Conservation (phyloP, 2,113 vertebrate genomes). For the Python bivittatus region DNA sequence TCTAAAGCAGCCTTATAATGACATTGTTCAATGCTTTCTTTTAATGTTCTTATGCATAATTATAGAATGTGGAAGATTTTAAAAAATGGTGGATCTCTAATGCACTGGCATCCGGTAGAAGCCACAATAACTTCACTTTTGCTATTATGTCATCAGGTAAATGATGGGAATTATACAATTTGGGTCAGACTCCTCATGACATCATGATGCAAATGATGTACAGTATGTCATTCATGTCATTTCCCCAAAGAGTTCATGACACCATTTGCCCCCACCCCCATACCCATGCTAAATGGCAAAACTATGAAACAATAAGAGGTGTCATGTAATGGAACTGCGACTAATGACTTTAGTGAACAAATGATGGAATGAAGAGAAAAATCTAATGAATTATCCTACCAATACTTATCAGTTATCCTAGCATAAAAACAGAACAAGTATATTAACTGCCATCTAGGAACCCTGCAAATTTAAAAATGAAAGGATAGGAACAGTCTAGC, state of each 20-base stretch:
- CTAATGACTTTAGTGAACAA: background rate
- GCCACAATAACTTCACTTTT: background rate
- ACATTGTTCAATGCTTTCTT: background rate
- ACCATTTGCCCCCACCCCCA: background rate
- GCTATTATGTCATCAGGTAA: background rate
- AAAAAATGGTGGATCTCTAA: background rate
- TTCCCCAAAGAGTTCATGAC: background rate
- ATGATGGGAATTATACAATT: background rate
- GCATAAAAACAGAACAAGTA: background rate
- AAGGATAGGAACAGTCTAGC: background rate
- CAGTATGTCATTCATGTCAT: background rate
- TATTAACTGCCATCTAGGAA: background rate
- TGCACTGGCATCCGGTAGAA: background rate
- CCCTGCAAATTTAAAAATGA: background rate
- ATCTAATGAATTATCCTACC: background rate
- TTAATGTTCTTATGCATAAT: background rate
- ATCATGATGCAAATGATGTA: background rate
- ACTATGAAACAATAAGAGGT: background rate
- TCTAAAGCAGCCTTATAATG: conserved; percentile 5
- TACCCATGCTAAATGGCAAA: background rate
- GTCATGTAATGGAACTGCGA: background rate
- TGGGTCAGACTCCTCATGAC: background rate
- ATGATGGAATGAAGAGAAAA: background rate
- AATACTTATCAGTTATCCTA: background rate
- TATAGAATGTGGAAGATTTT: background rate